Conservation (phyloP, 2,888 invertebrate genomes). For the Heteromyza rotundicornis region DNA sequence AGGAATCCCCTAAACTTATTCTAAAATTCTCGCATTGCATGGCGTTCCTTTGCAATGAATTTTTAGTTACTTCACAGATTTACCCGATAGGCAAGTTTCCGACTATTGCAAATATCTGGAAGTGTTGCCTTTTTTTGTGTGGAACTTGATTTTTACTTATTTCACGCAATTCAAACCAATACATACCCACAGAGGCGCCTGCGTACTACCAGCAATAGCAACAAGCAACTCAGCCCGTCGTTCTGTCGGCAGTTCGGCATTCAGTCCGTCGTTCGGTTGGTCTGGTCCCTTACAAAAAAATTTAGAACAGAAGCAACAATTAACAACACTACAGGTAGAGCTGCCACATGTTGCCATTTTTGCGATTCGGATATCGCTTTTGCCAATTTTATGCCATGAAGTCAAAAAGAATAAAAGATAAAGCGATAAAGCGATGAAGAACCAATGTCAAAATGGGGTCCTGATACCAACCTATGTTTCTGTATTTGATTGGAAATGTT, state of each 20-base stretch:
- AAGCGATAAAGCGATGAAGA: no score
- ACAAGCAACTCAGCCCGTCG: slow-evolving; percentile 15
- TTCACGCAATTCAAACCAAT: slow-evolving; percentile 2
- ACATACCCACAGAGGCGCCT: slow-evolving; percentile 10
- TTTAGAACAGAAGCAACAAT: slow-evolving; percentile 26
- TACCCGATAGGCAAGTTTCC: no score
- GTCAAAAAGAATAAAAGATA: no score
- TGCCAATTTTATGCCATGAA: no score
- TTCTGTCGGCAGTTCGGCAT: neutral
- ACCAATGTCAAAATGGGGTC: no score
- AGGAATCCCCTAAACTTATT: no score
- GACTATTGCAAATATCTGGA: slow-evolving; percentile 10
- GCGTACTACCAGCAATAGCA: slow-evolving; percentile 17
- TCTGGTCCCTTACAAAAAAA: neutral
- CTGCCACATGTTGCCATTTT: neutral
- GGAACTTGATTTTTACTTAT: slow-evolving; percentile 14
- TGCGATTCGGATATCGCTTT: no score
- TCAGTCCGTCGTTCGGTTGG: neutral
- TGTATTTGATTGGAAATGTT: no score
- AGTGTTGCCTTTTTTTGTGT: slow-evolving; percentile 11
- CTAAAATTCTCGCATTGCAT: no score
- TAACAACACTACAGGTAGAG: slow-evolving; percentile 12
- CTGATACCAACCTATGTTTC: no score
- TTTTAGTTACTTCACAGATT: no score
- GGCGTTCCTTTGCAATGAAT: no score